Evolutionary conservation across 64 coral and sea anemone species (phyloP).

Genomic region (Acropora tenuis): DNA sequence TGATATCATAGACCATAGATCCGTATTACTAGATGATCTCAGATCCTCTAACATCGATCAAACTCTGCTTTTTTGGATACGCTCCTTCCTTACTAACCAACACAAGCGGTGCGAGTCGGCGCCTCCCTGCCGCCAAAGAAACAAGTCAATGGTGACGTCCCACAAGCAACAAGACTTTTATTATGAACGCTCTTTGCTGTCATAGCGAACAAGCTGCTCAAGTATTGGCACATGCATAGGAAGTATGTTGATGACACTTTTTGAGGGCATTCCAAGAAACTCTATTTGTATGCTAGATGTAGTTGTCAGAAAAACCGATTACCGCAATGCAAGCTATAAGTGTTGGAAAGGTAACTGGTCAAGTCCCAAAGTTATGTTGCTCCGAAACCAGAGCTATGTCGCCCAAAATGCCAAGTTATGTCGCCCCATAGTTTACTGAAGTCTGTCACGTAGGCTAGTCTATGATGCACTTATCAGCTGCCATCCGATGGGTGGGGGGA

Average conservation of each 20-base stretch:
- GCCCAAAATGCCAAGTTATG: too few relatives aligned
- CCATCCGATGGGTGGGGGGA: too few relatives aligned
- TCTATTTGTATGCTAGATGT: slow-evolving; percentile 23
- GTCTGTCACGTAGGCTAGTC: too few relatives aligned
- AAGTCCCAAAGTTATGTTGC: too few relatives aligned
- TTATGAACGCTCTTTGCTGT: neutral
- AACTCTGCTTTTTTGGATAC: slow-evolving; percentile 39
- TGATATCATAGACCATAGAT: slow-evolving; percentile 46
- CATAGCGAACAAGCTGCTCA: neutral
- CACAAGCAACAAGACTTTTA: neutral
- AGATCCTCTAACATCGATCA: neutral
- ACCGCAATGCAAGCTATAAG: neutral
- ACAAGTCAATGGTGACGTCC: slow-evolving; percentile 42
- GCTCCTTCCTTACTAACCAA: too few relatives aligned
- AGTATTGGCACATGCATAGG: neutral
- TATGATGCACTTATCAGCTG: too few relatives aligned
- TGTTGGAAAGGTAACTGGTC: too few relatives aligned
- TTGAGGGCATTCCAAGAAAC: neutral
- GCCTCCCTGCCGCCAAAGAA: slow-evolving; percentile 33
- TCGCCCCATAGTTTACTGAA: too few relatives aligned
- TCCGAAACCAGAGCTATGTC: too few relatives aligned
- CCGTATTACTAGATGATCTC: slow-evolving; percentile 22
- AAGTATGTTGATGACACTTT: too few relatives aligned
- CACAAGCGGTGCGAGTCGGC: slow-evolving; percentile 1
- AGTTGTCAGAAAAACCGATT: neutral